A percentile compares a stretch with the other conserved stretches of the same genome.
These are phyloP conservation scores for Trichechus manatus DNA, from an alignment of 2,113 vertebrate species.

Conservation along the genomic window DNA sequence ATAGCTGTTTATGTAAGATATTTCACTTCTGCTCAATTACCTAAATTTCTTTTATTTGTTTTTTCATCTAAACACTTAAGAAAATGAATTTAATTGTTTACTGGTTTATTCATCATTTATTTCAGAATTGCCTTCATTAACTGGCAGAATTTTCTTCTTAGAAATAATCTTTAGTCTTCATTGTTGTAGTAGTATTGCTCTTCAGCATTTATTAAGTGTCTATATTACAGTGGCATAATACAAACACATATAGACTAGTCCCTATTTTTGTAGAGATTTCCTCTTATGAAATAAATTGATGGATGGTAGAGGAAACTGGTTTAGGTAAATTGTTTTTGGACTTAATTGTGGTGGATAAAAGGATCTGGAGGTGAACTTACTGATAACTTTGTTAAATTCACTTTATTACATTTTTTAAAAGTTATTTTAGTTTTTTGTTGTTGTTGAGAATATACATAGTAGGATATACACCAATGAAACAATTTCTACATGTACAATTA, in stretches of 20 bases:
- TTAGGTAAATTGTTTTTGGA: neutral
- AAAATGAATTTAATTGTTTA: conserved; percentile 17
- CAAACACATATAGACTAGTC: neutral
- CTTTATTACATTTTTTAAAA: neutral
- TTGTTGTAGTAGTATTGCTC: neutral
- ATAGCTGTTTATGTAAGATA: conserved; percentile 9
- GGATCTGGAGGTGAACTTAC: neutral
- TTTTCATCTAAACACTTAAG: neutral
- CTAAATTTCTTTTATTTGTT: conserved; percentile 45
- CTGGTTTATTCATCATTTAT: neutral
- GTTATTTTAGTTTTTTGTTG: no score
- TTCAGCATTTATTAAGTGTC: conserved; percentile 13
- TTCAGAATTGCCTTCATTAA: conserved; percentile 10
- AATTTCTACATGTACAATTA: no score
- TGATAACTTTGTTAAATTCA: neutral
- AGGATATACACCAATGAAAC: no score
- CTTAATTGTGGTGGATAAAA: neutral
- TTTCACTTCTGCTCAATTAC: conserved; percentile 43
- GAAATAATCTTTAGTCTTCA: neutral
- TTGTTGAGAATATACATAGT: no score
- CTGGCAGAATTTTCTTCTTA: neutral
- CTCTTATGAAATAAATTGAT: neutral
- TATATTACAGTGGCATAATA: neutral
- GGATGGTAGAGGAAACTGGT: neutral
- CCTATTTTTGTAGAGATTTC: neutral